Evolutionary conservation across 2,888 invertebrate genomes (phyloP).

Genomic region (Entomobrya proxima): DNA sequence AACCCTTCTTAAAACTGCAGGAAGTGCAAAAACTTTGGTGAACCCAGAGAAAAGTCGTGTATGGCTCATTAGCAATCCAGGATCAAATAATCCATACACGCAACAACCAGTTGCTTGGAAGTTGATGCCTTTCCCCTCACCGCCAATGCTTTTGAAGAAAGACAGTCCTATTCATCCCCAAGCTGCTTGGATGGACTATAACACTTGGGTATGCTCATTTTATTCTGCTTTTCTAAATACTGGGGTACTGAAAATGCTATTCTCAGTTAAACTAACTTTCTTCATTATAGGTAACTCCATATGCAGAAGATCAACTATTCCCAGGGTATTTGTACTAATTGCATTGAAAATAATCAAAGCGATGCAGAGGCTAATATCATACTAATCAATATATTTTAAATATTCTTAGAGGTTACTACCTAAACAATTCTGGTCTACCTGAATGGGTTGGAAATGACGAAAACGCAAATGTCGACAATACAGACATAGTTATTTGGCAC

Average conservation of each 20-base stretch:
- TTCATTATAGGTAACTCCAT: too few species aligned
- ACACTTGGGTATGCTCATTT: conserved; percentile 66
- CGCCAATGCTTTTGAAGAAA: conserved; percentile 6
- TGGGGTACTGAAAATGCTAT: too few species aligned
- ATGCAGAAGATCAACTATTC: too few species aligned
- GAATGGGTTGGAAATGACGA: conserved; percentile 59
- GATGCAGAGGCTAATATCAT: too few species aligned
- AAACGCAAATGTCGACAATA: conserved; percentile 46
- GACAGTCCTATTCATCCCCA: conserved; percentile 48
- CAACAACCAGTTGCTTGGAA: conserved; percentile 32
- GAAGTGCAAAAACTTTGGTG: conserved; percentile 2
- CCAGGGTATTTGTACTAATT: too few species aligned
- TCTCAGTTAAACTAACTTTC: too few species aligned
- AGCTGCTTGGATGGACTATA: conserved; percentile 49
- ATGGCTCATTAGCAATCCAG: conserved; percentile 53
- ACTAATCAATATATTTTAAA: too few species aligned
- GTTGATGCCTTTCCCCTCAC: conserved; percentile 12
- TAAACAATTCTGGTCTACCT: conserved; percentile 54
- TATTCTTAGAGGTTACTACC: too few species aligned
- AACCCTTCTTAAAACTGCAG: conserved; percentile 47
- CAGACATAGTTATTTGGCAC: conserved; percentile 69
- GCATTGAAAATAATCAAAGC: too few species aligned
- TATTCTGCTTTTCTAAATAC: too few species aligned
- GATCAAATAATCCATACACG: background rate
- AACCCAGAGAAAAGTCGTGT: conserved; percentile 25